Percentiles rank a stretch among this genome's conserved stretches.
These are phyloP conservation scores for Grammomys dolichurus DNA, from an alignment of 2,113 vertebrate genomes.

Conservation along the genomic window DNA sequence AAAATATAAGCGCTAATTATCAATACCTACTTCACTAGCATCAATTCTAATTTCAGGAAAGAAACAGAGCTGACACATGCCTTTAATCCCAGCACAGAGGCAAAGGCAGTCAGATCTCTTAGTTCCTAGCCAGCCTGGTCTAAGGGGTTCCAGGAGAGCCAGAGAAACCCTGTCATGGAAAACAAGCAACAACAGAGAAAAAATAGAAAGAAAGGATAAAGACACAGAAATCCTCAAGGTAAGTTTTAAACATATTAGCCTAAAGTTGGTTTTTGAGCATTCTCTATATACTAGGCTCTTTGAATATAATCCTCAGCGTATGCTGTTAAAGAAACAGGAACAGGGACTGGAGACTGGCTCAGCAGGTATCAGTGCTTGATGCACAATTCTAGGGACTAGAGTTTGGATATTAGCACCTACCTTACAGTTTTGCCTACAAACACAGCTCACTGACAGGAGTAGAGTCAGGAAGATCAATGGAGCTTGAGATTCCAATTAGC, in stretches of 20 bases:
- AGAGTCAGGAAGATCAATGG: neutral
- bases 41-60: conserved; percentile 65
- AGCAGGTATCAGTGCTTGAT: neutral
- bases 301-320: conserved; percentile 29
- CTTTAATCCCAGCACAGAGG: neutral
- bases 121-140: neutral
- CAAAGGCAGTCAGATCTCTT: neutral
- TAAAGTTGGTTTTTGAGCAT: conserved; percentile 45
- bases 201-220: neutral
- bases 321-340: neutral
- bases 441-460: neutral
- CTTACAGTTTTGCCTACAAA: neutral
- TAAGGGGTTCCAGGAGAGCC: neutral
- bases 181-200: neutral
- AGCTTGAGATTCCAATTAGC: neutral
- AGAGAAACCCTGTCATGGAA: neutral
- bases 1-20: conserved; percentile 39
- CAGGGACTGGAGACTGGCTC: neutral
- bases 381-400: neutral
- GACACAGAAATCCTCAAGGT: neutral
- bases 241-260: conserved; percentile 9
- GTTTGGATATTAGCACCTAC: neutral
- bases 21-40: conserved; percentile 36
- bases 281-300: conserved; percentile 2
- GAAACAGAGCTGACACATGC: neutral